These are phyloP conservation scores for Tenodera sinensis DNA, from an alignment of 2,888 invertebrate species.

Conservation along the genomic window DNA sequence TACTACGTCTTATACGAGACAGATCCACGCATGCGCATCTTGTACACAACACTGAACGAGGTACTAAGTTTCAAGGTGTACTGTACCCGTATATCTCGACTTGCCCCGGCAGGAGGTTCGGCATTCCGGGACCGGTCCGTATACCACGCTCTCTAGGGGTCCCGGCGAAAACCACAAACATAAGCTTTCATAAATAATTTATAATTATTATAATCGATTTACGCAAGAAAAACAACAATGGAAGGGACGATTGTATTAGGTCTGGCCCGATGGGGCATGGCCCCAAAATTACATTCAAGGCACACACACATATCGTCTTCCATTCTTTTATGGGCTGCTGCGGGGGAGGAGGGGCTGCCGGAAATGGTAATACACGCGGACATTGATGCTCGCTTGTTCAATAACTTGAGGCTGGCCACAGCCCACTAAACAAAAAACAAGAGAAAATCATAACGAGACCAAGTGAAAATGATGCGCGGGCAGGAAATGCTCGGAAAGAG, in stretches of 20 bases:
- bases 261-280: not conserved
- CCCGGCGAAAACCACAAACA: conserved; percentile 1
- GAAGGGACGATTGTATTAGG: not conserved
- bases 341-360: not conserved
- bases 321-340: not conserved
- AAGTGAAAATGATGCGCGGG: not conserved
- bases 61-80: not conserved
- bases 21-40: not conserved
- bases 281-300: not conserved
- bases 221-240: not conserved
- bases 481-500: no score
- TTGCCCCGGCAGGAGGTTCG: not conserved
- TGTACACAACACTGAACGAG: not conserved
- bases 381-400: not conserved
- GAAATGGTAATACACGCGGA: not conserved
- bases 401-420: not conserved
- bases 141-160: conserved; percentile 1
- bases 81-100: not conserved
- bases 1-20: no score
- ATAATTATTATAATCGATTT: conserved; percentile 17
- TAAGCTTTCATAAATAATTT: conserved; percentile 15
- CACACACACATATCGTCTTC: not conserved
- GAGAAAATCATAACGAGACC: not conserved
- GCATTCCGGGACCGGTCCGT: not conserved
- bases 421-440: not conserved